A percentile compares a stretch with the other conserved stretches of the same genome.
Conservation (phyloP, 2,888 invertebrate species). For the Leucophora obtusa region DNA sequence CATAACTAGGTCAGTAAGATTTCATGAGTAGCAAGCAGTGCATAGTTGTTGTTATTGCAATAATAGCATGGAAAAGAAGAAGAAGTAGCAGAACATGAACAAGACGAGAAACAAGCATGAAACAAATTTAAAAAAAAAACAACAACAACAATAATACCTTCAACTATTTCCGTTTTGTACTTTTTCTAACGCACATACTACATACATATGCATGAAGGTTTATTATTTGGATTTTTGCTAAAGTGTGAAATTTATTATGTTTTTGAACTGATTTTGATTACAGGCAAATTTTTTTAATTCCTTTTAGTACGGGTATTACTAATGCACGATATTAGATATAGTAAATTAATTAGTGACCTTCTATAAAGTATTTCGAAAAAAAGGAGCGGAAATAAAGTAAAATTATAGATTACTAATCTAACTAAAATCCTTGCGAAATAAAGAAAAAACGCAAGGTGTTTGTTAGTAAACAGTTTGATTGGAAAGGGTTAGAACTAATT, state of each 20-base stretch:
- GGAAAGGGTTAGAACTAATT: no score
- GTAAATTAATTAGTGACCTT: conserved; percentile 7
- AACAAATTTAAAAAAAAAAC: conserved; percentile 29
- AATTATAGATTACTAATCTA: not conserved
- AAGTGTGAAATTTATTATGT: conserved; percentile 21
- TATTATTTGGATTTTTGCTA: not conserved
- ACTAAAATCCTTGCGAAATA: not conserved
- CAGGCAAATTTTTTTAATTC: conserved; percentile 16
- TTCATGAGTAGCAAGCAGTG: conserved; percentile 3
- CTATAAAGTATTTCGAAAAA: not conserved
- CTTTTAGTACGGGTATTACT: not conserved
- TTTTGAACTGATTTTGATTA: conserved; percentile 32
- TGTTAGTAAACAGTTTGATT: no score
- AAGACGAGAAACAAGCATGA: not conserved
- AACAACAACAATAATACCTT: conserved; percentile 48
- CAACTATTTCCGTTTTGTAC: conserved; percentile 50
- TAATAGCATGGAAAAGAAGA: not conserved
- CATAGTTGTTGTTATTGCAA: not conserved
- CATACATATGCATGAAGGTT: conserved; percentile 12
- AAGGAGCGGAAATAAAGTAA: not conserved
- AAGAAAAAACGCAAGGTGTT: not conserved
- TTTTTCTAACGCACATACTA: no score
- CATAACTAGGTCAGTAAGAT: conserved; percentile 62
- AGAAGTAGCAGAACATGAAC: not conserved
- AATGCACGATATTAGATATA: conserved; percentile 1